A percentile compares a stretch with the other conserved stretches of the same genome.
Evolutionary conservation across 2,888 invertebrate genomes (phyloP).

Genomic region (Phytoseiulus persimilis): DNA sequence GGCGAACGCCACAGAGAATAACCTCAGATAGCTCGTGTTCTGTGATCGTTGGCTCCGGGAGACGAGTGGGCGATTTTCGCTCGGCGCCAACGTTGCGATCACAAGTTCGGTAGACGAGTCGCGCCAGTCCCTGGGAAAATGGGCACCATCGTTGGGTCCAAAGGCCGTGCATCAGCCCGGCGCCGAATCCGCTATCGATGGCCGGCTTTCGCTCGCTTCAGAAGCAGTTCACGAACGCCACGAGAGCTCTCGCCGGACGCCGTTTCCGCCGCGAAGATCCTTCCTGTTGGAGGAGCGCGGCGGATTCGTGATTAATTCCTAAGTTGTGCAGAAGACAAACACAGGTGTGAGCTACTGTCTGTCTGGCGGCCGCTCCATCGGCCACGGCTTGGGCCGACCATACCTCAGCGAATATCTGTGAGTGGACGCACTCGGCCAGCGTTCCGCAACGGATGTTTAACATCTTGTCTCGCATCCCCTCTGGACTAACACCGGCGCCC

Average conservation of each 20-base stretch:
- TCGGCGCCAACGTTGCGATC: neutral
- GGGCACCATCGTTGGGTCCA: too few species aligned
- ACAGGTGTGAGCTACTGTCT: neutral
- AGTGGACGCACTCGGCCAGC: neutral
- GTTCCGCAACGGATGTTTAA: neutral
- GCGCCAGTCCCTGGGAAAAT: neutral
- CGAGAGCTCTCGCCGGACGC: too few species aligned
- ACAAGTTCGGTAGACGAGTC: neutral
- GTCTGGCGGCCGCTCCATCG: neutral
- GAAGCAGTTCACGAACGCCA: too few species aligned
- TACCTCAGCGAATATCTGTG: neutral
- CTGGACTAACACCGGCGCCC: neutral
- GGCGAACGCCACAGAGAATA: too few species aligned
- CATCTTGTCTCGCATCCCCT: neutral
- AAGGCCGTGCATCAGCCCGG: too few species aligned
- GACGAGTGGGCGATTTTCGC: neutral
- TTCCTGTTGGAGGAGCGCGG: too few species aligned
- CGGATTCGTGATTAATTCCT: neutral
- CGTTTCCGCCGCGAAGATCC: too few species aligned
- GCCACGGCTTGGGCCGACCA: neutral
- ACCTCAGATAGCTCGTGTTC: neutral
- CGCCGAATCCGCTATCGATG: too few species aligned
- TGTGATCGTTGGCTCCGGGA: neutral
- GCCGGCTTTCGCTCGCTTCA: too few species aligned
- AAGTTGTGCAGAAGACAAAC: neutral